phyloP scores from a whole-genome alignment of 2,797 vertebrate genomes.

The Adrianichthys oophorus region DNA sequence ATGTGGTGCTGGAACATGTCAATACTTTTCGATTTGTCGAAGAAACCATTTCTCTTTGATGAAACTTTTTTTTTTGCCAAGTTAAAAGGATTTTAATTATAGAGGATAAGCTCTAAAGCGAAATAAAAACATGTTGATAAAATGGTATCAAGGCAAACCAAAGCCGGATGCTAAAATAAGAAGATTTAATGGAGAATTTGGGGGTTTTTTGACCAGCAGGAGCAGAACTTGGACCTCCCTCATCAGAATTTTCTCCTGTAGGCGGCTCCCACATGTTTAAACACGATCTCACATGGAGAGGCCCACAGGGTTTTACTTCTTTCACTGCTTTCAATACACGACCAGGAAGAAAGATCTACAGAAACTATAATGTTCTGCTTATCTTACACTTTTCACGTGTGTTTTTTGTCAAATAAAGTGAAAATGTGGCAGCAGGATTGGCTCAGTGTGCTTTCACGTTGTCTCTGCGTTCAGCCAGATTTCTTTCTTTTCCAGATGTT shows the following conservation, averaged over 20 bases:
- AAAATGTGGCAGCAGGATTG: slow-evolving; percentile 20
- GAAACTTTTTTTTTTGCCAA: slow-evolving; percentile 4
- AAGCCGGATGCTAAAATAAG: slow-evolving; percentile 2
- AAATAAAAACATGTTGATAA: slow-evolving; percentile 1
- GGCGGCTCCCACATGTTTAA: slow-evolving; percentile 67
- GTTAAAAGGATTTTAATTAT: background rate
- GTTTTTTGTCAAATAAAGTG: slow-evolving; percentile 6
- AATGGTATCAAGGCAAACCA: background rate
- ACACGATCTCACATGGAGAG: slow-evolving; percentile 57
- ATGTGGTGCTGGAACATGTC: too few relatives aligned
- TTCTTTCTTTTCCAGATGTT: slow-evolving; percentile 75
- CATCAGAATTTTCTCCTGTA: slow-evolving; percentile 31
- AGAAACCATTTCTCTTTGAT: background rate
- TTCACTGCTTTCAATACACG: background rate
- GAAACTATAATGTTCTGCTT: background rate
- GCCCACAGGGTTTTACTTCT: slow-evolving; percentile 56
- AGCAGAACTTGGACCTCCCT: slow-evolving; percentile 38
- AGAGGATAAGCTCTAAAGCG: slow-evolving; percentile 1
- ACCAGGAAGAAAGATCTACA: background rate
- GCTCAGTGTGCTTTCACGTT: slow-evolving; percentile 35
- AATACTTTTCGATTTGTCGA: background rate
- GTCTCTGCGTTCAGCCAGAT: slow-evolving; percentile 44
- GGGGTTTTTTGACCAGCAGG: slow-evolving; percentile 42
- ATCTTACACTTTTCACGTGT: background rate
- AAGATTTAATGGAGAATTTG: slow-evolving; percentile 32